Evolutionary conservation across 2,797 vertebrate species (phyloP), one percentile per base, ranked within the genome.

Genomic region (Sebastes oblongus): DNA sequence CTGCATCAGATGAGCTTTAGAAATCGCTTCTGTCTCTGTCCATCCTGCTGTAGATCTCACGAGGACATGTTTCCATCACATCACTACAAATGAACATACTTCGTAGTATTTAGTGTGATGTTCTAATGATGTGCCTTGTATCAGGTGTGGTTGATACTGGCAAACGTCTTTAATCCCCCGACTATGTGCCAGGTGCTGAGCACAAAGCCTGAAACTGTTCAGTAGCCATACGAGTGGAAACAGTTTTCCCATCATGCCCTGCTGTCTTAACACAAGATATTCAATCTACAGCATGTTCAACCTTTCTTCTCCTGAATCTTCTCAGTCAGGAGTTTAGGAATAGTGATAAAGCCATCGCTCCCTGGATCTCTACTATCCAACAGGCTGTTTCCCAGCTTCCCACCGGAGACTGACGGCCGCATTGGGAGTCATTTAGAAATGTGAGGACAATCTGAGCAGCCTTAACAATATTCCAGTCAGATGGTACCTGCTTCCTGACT

Each of bases 61-160:
- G 20, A 65, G 68, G 50, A 70, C 77, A 65, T 42, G 39, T 42
- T 42, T 42, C 39, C 39, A 42, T 42, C 39, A 42, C 39, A 42
- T 42, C 39, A 42, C 39, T 14, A 42, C 39, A 42, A 13, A 42
- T 42, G 39, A 42, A 42, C 39, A 42, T 39, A 39, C 36, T 39
- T 42, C 39, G 5, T 42, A 42, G 39, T 42, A 14, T 42, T 42
- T 14, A 42, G 13, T 42, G 39, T 42, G 39, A 42, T 42, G 54
- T 75, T 56, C 20, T 91, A 89, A 92, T 92, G 93, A 92, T 94
- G 96, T 95, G 97, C 96, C 96, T 97, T 97, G 96, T 97, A 96
- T 96, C 96, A 95, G 95, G 94, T 94, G 95, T 96, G 92, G 94
- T 91, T 93, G 95, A 91, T 91, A 77, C 83, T 90, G 86, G 86